Base-by-base conservation (phyloP, 1,140 invertebrate species). In the Apis florea region DNA sequence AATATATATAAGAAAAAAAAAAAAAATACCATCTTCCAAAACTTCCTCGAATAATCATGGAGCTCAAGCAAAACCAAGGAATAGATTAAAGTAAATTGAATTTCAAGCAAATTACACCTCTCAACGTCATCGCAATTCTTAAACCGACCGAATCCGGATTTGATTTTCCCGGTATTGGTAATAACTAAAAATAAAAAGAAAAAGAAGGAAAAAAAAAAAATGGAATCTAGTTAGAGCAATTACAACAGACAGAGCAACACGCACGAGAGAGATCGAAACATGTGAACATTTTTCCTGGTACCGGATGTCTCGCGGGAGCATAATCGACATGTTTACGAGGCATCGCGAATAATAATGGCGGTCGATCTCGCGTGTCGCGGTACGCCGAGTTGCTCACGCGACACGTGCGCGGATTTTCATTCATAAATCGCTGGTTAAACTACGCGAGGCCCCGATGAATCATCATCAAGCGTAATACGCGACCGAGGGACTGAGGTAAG, bases 361-460 rank as follows among this genome's bases (percentile, higher is more conserved):
- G 17, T 64, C 84, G 53, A 73, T 56, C 54, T 81, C 74, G 82
- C 78, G 79, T 85, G 82, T 81, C 82, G 69, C 64, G 72, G 24
- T 26, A 56, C 66, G 40, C 56, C 54, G 77, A 84, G 78, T 61
- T 74, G 56, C 49, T 21, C 67, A 83, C 79, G 83, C 79, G 75
- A 85, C 86, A 83, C 87, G 88, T 85, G 85, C 85, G 86, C 87
- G 86, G 89, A 90, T 92, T 91, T 92, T 92, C 92, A 93, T 93
- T 92, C 92, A 93, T 92, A 93, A 93, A 92, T 93, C 90, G 83
- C 80, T 66, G 79, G 85, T 78, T 67, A 81, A 66, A 86, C 85
- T 86, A 76, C 78, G 59, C 79, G 83, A 75, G 59, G 40, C 19
- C 80, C 54, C 19, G 64, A 82, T 89, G 89, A 89, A 24, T 89